These are phyloP conservation scores for Bungarus multicinctus DNA, from an alignment of 2,113 vertebrate species.

Conservation along the genomic window DNA sequence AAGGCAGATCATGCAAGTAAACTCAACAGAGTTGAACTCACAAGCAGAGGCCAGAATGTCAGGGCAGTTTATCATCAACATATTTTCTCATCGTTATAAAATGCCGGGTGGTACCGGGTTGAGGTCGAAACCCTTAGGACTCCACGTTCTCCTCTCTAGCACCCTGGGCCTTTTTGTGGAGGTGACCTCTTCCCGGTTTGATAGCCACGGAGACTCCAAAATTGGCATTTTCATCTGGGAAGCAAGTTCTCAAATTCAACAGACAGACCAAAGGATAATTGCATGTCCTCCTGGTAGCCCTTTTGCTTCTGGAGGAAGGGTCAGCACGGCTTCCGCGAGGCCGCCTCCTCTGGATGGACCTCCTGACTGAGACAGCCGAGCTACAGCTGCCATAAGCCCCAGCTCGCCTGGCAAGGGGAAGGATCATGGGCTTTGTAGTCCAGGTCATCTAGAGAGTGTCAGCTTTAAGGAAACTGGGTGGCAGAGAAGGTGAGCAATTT, in stretches of 20 bases:
- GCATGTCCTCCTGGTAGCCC: conserved; percentile 20
- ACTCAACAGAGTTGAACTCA: conserved; percentile 22
- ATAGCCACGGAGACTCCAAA: background rate
- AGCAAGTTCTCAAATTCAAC: conserved; percentile 11
- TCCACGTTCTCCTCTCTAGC: conserved; percentile 24
- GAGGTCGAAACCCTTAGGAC: background rate
- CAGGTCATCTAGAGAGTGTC: background rate
- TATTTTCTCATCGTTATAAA: conserved; percentile 5
- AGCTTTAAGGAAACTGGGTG: background rate
- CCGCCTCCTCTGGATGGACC: background rate
- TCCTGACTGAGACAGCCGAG: background rate
- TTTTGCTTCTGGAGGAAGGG: background rate
- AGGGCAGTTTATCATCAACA: conserved; percentile 12
- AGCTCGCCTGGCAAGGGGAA: background rate
- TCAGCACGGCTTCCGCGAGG: background rate
- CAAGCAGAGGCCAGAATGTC: conserved; percentile 28
- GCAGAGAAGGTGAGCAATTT: background rate
- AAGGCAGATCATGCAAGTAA: conserved; percentile 38
- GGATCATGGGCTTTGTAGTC: background rate
- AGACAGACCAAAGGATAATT: background rate
- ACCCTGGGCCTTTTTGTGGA: conserved; percentile 7
- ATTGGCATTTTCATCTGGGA: conserved; percentile 41
- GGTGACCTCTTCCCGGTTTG: background rate
- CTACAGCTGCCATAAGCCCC: background rate
- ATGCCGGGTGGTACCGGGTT: conserved; percentile 23